Percentiles rank a stretch among this genome's conserved stretches.
Conservation (phyloP, 2,888 invertebrate genomes). For the Petrophora chlorosata region DNA sequence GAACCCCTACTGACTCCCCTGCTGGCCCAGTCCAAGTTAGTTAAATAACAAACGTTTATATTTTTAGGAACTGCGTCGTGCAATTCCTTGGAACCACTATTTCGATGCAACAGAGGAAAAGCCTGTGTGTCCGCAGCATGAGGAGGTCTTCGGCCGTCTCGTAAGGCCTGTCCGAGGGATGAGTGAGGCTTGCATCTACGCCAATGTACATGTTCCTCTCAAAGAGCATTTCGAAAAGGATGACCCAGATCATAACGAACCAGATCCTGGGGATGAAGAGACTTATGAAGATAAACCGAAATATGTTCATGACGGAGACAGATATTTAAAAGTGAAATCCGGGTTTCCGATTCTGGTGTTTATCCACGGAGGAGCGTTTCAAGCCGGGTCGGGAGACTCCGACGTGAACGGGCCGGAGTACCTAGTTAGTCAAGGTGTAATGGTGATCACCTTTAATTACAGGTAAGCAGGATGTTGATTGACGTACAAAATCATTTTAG, state of each 20-base stretch:
- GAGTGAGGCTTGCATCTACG: conserved; percentile 60
- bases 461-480: conserved; percentile 38
- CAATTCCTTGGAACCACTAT: conserved; percentile 72
- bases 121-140: conserved; percentile 83
- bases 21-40: background rate
- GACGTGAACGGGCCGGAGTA: conserved; percentile 54
- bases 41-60: too few species aligned
- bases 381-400: conserved; percentile 38
- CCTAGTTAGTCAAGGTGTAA: conserved; percentile 45
- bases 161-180: conserved; percentile 37
- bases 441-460: conserved; percentile 55
- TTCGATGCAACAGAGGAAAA: conserved; percentile 81
- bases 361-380: conserved; percentile 66
- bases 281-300: too few species aligned
- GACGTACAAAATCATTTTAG: too few species aligned
- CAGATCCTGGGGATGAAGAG: too few species aligned
- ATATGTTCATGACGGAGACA: too few species aligned
- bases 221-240: background rate
- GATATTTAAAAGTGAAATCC: too few species aligned
- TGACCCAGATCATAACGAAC: background rate
- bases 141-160: conserved; percentile 54
- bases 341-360: conserved; percentile 64
- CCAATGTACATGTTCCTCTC: conserved; percentile 57
- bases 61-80: conserved; percentile 75
- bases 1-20: too few species aligned